Evolutionary conservation across 2,113 vertebrate species (phyloP), one percentile per base, ranked within the genome.

Genomic region (Etheostoma spectabile): DNA sequence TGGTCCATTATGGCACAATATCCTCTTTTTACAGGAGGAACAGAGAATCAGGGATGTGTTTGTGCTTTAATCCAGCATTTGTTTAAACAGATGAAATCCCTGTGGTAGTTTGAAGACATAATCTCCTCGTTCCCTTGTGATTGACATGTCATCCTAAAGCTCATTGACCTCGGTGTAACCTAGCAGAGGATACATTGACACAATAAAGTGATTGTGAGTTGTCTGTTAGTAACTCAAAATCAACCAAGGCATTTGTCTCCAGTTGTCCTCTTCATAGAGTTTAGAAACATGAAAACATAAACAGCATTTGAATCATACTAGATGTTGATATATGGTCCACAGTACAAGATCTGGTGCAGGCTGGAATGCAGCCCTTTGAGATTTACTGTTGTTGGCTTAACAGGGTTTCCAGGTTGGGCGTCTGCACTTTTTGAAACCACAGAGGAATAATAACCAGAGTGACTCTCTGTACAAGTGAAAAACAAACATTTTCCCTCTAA

Each of bases 21-120:
- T 86, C 87, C 76, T 89, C 79, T 93, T 88, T 87, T 92, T 85
- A 80, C 82, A 86, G 72, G 14, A 73, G 48, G 27, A 4, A 14
- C 60, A 65, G 75, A 67, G 82, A 83, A 87, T 80, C 86, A 70
- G 88, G 73, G 78, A 87, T 52, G 78, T 82, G 89, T 89, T 82
- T 91, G 81, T 83, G 67, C 82, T 90, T 88, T 95, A 93, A 95
- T 95, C 90, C 85, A 87, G 84, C 86, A 86, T 91, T 93, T 91
- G 71, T 93, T 91, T 92, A 90, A 92, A 93, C 88, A 90, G 91
- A 84, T 91, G 72, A 80, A 90, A 89, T 91, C 90, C 81, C 86
- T 82, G 69, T 85, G 80, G 82, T 91, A 89, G 65, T 92, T 91
- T 78, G 65, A 77, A 89, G 82, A 89, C 62, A 59, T 92, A 90